These are phyloP conservation scores for Ophioninae sp. DNA, from an alignment of 2,888 invertebrate genomes.

Conservation along the genomic window DNA sequence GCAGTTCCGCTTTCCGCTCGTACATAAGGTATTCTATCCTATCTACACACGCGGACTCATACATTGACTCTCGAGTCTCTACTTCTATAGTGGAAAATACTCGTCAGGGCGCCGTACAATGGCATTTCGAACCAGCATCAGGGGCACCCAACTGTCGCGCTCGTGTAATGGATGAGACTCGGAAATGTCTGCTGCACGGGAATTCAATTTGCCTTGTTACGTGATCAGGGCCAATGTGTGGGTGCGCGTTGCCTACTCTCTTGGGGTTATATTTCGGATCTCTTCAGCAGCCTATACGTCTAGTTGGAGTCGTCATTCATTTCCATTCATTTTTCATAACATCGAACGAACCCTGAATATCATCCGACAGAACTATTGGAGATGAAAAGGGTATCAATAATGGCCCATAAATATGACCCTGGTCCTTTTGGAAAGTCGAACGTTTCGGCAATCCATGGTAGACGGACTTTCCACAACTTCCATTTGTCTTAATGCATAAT, in stretches of 20 bases:
- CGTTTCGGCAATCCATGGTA: background rate
- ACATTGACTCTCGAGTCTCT: slow-evolving; percentile 6
- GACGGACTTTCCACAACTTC: background rate
- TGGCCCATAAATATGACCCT: background rate
- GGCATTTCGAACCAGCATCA: slow-evolving; percentile 61
- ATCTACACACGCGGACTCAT: background rate
- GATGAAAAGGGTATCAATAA: background rate
- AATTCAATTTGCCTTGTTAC: slow-evolving; percentile 61
- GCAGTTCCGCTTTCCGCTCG: slow-evolving; percentile 55
- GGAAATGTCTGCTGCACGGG: slow-evolving; percentile 59
- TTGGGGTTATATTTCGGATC: slow-evolving; percentile 23
- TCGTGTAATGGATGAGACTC: slow-evolving; percentile 61
- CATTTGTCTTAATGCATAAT: background rate
- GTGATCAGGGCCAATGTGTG: slow-evolving; percentile 30
- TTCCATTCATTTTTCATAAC: slow-evolving; percentile 17
- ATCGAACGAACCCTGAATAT: background rate
- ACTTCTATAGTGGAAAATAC: slow-evolving; percentile 11
- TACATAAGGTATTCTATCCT: slow-evolving; percentile 46
- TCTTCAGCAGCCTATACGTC: slow-evolving; percentile 6
- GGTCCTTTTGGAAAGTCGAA: background rate
- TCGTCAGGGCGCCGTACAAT: slow-evolving; percentile 47
- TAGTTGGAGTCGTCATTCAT: slow-evolving; percentile 48
- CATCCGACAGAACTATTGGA: background rate
- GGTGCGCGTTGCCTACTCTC: slow-evolving; percentile 32
- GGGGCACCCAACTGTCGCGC: slow-evolving; percentile 60